These are phyloP conservation scores for Anguilla rostrata DNA, from an alignment of 2,113 vertebrate genomes.

Conservation along the genomic window DNA sequence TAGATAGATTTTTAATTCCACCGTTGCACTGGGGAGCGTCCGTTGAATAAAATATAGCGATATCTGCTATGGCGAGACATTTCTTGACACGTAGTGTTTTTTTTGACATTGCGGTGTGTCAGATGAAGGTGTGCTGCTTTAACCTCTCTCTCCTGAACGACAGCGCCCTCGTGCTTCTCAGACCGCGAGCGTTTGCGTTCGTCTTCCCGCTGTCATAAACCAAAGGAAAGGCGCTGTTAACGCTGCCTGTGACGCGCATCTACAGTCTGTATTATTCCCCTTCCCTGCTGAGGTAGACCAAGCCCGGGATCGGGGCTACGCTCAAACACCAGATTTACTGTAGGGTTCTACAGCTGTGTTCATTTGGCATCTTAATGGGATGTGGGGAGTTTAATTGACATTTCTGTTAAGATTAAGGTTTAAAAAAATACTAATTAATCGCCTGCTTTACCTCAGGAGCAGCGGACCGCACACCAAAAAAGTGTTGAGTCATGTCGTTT, in stretches of 20 bases:
- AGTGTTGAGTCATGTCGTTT: background rate
- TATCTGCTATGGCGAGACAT: background rate
- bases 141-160: slow-evolving; percentile 1
- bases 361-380: background rate
- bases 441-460: background rate
- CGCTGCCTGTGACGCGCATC: background rate
- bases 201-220: background rate
- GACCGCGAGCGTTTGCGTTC: background rate
- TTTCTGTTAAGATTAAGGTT: background rate
- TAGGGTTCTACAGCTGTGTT: background rate
- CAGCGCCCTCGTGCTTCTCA: background rate
- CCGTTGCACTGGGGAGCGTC: background rate
- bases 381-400: background rate
- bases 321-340: background rate
- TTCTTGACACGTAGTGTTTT: background rate
- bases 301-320: background rate
- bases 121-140: background rate
- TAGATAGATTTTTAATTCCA: background rate
- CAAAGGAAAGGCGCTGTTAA: background rate
- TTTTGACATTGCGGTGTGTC: background rate
- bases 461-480: background rate
- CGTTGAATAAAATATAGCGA: background rate
- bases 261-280: background rate
- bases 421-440: no score
- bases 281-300: background rate